Evolutionary conservation across 2,888 invertebrate genomes (phyloP), one percentile per base, ranked within the genome.

Genomic region (Taphrorychus bicolor): DNA sequence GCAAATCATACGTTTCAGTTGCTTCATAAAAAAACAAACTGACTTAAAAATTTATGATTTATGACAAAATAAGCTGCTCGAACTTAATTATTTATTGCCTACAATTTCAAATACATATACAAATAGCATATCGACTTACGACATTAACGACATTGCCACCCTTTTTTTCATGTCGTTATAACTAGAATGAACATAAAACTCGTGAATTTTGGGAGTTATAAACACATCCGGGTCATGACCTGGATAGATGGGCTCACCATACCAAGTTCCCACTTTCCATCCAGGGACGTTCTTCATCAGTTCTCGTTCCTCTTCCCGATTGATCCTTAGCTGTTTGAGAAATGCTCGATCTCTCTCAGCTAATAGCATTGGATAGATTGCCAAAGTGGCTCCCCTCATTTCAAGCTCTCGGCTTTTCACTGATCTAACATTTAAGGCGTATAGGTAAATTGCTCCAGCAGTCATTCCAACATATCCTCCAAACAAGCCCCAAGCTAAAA

Each of bases 281-380:
- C 68, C 70, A 65, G 92, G 91, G 11, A 95, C 93, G 81, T 96
- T 88, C 72, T 89, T 89, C 97, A 98, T 98, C 24, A 97, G 84
- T 62, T 92, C 89, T 1, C 86, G 85, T 82, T 97, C 97, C 71
- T 91, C 91, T 14, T 95, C 94, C 14, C 95, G 87, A 81, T 94
- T 93, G 65, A 85, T 86, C 59, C 91, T 86, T 40, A 93, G 76
- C 76, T 95, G 93, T 76, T 91, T 94, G 79, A 97, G 79, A 76
- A 87, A 95, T 84, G 88, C 89, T 75, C 97, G 85, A 80, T 97
- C 95, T 68, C 91, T 86, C 80, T 97, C 97, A 0, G 97, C 97
- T 24, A 89, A 71, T 65, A 97, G 76, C 78, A 95, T 80, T 0
- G 96, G 94, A 57, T 86, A 84, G 17, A 95, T 82, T 0, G 93